Evolutionary conservation across 1,140 invertebrate genomes (phyloP).

Genomic region (Xylocopa sonorina): DNA sequence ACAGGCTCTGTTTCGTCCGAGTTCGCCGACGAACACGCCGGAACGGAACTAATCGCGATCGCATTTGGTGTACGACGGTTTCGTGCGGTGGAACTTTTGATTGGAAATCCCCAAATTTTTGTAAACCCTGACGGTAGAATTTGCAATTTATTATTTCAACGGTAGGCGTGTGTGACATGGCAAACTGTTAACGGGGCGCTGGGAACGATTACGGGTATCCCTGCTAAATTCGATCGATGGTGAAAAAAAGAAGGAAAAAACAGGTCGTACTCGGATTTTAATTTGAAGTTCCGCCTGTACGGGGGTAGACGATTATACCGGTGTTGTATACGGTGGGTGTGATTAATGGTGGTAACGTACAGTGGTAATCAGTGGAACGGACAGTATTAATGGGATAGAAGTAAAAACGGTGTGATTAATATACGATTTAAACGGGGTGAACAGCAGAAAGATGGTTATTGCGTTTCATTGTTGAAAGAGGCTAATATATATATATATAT

Average conservation of each 20-base stretch:
- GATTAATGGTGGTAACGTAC: constrained; percentile 34
- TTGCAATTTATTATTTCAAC: not conserved
- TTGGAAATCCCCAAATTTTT: not conserved
- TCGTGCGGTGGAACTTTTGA: constrained; percentile 38
- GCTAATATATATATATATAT: no score
- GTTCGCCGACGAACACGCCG: not conserved
- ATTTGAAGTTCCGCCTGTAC: constrained; percentile 27
- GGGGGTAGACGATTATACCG: not conserved
- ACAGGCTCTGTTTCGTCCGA: not conserved
- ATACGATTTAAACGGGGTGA: not conserved
- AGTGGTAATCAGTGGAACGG: not conserved
- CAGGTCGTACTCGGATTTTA: not conserved
- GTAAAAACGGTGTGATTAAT: no score
- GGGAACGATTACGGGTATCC: not conserved
- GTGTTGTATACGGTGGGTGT: not conserved
- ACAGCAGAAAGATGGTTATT: not conserved
- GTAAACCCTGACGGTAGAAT: not conserved
- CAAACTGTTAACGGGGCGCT: not conserved
- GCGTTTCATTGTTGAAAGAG: not conserved
- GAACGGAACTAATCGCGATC: not conserved
- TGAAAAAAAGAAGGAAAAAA: no score
- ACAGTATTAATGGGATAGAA: not conserved
- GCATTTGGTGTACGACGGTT: not conserved
- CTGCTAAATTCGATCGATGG: not conserved
- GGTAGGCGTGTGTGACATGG: no score